Percentiles rank a stretch among this genome's conserved stretches.
These are phyloP conservation scores for Brachypalpus laphriformis DNA, from an alignment of 2,888 invertebrate species.

Conservation along the genomic window DNA sequence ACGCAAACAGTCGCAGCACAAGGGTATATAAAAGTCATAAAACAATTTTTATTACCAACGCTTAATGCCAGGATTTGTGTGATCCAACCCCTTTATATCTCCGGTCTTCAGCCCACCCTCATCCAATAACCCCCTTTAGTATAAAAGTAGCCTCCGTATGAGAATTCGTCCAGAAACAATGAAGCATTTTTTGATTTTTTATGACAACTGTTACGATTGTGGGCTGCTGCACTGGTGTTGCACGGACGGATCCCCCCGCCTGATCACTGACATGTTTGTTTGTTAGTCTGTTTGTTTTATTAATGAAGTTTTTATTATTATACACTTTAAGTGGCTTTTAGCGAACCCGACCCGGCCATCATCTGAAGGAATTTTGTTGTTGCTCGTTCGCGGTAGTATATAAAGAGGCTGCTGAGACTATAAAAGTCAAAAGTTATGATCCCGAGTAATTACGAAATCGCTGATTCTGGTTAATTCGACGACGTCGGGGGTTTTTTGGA, in stretches of 20 bases:
- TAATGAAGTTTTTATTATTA: constrained; percentile 71
- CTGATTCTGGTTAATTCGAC: constrained; percentile 68
- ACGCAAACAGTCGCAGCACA: constrained; percentile 14
- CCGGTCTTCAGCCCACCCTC: constrained; percentile 1
- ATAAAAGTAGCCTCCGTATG: too few relatives aligned
- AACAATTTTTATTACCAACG: constrained; percentile 69
- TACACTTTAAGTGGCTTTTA: constrained; percentile 57
- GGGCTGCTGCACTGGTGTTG: constrained; percentile 31
- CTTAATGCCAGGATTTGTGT: constrained; percentile 72
- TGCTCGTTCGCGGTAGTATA: constrained; percentile 2
- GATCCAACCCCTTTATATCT: constrained; percentile 65
- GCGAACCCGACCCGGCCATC: constrained; percentile 10
- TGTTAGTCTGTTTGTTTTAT: constrained; percentile 58
- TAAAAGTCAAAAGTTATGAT: constrained; percentile 71
- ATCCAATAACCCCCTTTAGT: not conserved
- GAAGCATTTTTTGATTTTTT: constrained; percentile 66
- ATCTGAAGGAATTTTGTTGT: constrained; percentile 30
- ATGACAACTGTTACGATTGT: constrained; percentile 62
- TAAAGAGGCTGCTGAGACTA: constrained; percentile 42
- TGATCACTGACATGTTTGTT: constrained; percentile 52
- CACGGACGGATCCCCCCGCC: not conserved
- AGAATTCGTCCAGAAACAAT: constrained; percentile 60
- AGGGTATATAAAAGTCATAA: constrained; percentile 65
- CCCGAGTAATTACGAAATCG: constrained; percentile 65
- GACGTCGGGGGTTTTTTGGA: not conserved